A percentile compares a stretch with the other conserved stretches of the same genome.
These are phyloP conservation scores for Cottus gobio DNA, from an alignment of 2,113 vertebrate species.

Conservation along the genomic window DNA sequence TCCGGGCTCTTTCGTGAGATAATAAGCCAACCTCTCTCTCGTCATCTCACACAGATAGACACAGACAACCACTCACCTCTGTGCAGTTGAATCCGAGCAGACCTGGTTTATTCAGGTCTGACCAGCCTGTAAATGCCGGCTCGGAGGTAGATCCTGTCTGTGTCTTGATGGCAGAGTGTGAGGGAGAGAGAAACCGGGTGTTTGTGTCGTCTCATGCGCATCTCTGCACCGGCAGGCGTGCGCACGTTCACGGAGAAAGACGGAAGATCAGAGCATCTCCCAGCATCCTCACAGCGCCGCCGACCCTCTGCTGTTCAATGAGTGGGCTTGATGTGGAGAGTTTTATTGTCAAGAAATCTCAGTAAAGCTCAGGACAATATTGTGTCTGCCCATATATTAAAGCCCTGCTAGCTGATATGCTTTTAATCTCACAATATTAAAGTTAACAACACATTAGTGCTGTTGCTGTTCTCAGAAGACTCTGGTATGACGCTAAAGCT, in stretches of 20 bases:
- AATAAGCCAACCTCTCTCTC: conserved; percentile 48
- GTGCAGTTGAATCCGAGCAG: conserved; percentile 34
- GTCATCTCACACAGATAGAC: conserved; percentile 30
- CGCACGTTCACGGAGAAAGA: conserved; percentile 45
- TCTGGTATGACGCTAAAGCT: too few relatives aligned
- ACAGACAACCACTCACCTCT: conserved; percentile 40
- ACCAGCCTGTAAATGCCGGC: conserved; percentile 24
- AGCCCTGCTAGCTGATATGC: background rate
- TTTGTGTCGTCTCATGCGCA: conserved; percentile 67
- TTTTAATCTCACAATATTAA: background rate
- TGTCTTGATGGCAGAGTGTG: conserved; percentile 5
- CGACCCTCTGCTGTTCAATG: background rate
- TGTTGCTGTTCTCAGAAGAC: background rate
- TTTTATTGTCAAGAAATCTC: background rate
- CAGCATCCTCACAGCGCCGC: conserved; percentile 52
- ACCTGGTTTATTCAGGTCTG: conserved; percentile 44
- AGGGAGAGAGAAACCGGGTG: conserved; percentile 31
- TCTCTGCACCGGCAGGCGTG: conserved; percentile 53
- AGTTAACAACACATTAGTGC: background rate
- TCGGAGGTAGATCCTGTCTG: conserved; percentile 4
- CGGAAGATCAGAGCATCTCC: conserved; percentile 35
- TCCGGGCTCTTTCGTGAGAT: conserved; percentile 61
- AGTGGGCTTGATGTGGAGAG: conserved; percentile 2
- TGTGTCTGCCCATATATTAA: background rate
- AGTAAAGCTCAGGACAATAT: background rate